A percentile compares a stretch with the other conserved stretches of the same genome.
Conservation (phyloP, 2,797 vertebrate species). For the Lutjanus argentimaculatus region DNA sequence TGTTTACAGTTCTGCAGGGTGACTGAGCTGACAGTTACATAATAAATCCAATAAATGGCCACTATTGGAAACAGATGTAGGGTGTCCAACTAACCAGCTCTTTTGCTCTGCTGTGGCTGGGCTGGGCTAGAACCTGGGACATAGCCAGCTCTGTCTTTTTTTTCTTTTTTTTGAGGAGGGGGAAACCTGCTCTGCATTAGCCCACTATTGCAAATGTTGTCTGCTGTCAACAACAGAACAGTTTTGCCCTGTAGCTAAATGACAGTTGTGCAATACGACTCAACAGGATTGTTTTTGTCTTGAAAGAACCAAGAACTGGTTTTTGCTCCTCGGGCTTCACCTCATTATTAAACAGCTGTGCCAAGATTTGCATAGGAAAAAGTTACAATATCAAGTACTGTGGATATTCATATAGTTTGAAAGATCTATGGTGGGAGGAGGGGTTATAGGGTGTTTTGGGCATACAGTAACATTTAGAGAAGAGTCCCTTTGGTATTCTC, state of each 20-base stretch:
- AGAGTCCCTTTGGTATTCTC: not conserved
- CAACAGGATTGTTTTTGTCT: conserved; percentile 42
- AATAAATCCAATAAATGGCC: conserved; percentile 61
- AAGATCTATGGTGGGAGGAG: not conserved
- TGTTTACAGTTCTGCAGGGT: conserved; percentile 1
- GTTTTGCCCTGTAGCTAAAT: conserved; percentile 70
- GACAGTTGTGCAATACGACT: conserved; percentile 56
- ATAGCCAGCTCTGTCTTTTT: conserved; percentile 26
- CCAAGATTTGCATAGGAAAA: conserved; percentile 1
- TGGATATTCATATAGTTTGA: not conserved
- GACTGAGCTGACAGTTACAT: conserved; percentile 42
- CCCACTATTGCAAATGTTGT: conserved; percentile 34
- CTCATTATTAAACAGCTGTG: conserved; percentile 15
- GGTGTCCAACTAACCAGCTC: conserved; percentile 35
- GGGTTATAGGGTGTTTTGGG: not conserved
- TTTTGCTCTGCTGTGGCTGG: conserved; percentile 25
- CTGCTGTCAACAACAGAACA: conserved; percentile 37
- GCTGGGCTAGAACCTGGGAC: conserved; percentile 20
- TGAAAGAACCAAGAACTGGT: conserved; percentile 36
- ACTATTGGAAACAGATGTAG: conserved; percentile 76
- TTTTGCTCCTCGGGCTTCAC: conserved; percentile 37
- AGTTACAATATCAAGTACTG: not conserved
- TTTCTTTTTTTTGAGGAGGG: not conserved
- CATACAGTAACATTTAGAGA: not conserved
- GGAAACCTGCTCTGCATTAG: conserved; percentile 42